Percentiles rank a stretch among this genome's conserved stretches.
phyloP scores from a whole-genome alignment of 2,113 vertebrate species.

The Ceyx margarethae region DNA sequence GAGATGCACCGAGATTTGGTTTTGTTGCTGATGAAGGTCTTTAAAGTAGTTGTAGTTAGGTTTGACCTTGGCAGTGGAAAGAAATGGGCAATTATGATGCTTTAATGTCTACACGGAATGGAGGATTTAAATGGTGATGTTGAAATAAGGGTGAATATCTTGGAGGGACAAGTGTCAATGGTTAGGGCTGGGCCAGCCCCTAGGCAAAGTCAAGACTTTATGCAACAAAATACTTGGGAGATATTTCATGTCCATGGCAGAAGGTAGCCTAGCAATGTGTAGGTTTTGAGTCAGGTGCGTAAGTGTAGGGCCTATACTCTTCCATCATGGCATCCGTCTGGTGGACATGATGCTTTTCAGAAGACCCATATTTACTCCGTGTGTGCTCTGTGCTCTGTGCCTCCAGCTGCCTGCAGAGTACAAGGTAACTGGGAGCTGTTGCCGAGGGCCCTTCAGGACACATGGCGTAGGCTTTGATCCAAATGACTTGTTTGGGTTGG shows the following conservation, averaged over 20 bases:
- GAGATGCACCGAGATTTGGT: not conserved
- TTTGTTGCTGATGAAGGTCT: not conserved
- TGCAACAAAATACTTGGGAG: not conserved
- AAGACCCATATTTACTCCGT: fast-evolving
- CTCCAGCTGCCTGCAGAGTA: not conserved
- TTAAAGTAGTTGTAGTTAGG: not conserved
- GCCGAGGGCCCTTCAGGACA: conserved; percentile 48
- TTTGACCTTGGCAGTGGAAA: not conserved
- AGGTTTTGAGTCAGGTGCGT: not conserved
- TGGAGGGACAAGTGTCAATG: not conserved
- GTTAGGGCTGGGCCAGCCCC: too few relatives aligned
- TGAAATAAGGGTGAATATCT: fast-evolving
- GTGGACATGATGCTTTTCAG: not conserved
- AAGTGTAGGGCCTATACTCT: fast-evolving
- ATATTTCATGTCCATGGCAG: fast-evolving
- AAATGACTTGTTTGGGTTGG: conserved; percentile 54
- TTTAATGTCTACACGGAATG: fast-evolving
- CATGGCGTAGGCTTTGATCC: not conserved
- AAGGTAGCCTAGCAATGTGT: fast-evolving
- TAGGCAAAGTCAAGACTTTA: not conserved
- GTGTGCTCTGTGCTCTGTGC: fast-evolving
- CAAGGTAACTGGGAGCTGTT: not conserved
- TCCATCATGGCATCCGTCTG: not conserved
- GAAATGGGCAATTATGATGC: not conserved
- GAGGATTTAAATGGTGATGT: not conserved